Evolutionary conservation across 2,888 invertebrate genomes (phyloP).

Genomic region (Chironomus tentans): DNA sequence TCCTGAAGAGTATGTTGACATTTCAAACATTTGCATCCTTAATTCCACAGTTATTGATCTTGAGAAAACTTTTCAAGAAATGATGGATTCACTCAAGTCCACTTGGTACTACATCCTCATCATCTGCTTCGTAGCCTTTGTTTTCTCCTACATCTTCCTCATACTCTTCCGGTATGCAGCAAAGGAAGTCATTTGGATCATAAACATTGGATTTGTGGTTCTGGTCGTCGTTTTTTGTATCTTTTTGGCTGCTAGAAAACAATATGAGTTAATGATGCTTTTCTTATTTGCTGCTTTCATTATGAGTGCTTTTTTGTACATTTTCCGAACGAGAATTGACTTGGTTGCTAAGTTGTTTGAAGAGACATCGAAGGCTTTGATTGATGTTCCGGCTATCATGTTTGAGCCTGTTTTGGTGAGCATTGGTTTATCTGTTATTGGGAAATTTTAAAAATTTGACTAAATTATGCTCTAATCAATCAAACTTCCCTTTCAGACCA

Average conservation of each 20-base stretch:
- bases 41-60: too few species aligned
- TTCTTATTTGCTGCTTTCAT: conserved; percentile 39
- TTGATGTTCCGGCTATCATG: conserved; percentile 51
- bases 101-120: conserved; percentile 52
- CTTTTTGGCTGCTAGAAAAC: too few species aligned
- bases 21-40: conserved; percentile 47
- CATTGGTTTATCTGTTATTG: too few species aligned
- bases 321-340: conserved; percentile 45
- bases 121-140: conserved; percentile 50
- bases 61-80: too few species aligned
- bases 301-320: conserved; percentile 37
- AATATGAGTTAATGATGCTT: too few species aligned
- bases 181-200: conserved; percentile 53
- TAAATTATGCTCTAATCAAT: conserved; percentile 33
- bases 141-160: conserved; percentile 46
- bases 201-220: conserved; percentile 46
- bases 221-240: conserved; percentile 43
- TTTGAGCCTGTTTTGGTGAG: conserved; percentile 52
- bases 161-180: conserved; percentile 49
- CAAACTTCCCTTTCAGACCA: conserved; percentile 55
- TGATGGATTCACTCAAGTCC: conserved; percentile 38
- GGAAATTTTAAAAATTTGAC: too few species aligned
- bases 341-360: conserved; percentile 54
- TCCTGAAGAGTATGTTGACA: conserved; percentile 33
- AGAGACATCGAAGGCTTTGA: conserved; percentile 57